These are phyloP conservation scores for Apodemus agrarius DNA, from an alignment of 2,797 vertebrate species.

Conservation along the genomic window DNA sequence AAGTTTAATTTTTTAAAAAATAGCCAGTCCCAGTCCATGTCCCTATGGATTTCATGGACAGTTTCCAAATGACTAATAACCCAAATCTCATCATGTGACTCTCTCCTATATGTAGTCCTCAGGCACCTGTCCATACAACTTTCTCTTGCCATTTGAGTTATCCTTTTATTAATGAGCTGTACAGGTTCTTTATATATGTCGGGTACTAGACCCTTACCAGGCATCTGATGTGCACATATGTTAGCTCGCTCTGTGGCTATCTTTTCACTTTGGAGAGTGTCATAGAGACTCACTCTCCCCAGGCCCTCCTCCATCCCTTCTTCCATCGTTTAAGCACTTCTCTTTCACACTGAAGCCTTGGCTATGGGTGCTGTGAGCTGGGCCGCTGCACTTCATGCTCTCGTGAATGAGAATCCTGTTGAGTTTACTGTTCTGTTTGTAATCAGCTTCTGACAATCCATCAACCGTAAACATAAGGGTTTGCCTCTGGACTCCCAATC, in stretches of 20 bases:
- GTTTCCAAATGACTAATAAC: neutral
- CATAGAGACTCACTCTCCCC: neutral
- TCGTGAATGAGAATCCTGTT: neutral
- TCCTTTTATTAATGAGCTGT: neutral
- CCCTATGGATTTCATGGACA: neutral
- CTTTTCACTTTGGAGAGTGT: neutral
- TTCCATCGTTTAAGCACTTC: neutral
- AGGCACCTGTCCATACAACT: neutral
- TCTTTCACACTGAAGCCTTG: neutral
- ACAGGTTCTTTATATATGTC: neutral
- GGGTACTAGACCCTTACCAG: neutral
- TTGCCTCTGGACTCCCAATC: slow-evolving; percentile 5
- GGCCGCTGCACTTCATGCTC: neutral
- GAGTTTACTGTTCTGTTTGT: neutral
- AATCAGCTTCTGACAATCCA: neutral
- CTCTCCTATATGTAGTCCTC: neutral
- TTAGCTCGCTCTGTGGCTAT: neutral
- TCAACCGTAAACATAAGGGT: neutral
- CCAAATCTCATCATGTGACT: neutral
- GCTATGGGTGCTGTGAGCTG: neutral
- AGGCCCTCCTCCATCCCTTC: neutral
- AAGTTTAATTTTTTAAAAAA: neutral
- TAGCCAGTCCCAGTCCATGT: neutral
- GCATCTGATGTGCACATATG: neutral
- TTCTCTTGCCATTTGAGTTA: neutral